Base-by-base conservation (phyloP, 2,797 vertebrate genomes). In the Artibeus lituratus region DNA sequence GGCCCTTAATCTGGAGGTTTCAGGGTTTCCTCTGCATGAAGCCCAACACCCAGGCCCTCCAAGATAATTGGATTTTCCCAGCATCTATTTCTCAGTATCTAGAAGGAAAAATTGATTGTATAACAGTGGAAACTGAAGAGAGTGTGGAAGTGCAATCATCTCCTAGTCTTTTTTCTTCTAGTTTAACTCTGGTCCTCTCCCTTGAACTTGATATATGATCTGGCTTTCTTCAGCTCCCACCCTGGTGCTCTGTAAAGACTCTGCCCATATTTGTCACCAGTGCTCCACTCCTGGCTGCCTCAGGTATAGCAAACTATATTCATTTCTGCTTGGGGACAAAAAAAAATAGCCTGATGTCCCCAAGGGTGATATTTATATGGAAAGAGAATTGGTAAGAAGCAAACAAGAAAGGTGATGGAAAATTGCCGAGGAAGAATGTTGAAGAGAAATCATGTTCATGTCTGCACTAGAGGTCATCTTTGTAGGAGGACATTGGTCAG, bases 41-140 rank as follows among this genome's bases (percentile, higher is more conserved):
- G 49, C 21, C 47, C 29, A 39, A 53, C 44, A 16, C 69, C 44
- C 37, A 47, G 6, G 10, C 2, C n/a, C 44, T 91, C 29, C 19
- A 91, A 84, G 15, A 7, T 78, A 74, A 73, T 51, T 95, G 59
- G 72, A 82, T 91, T 93, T 94, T 47, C 47, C 85, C 72, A 51
- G 70, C 5, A 12, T 69, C 82, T 89, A 29, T n/a, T 37, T 32
- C 69, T n/a, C n/a, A n/a, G n/a, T n/a, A n/a, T n/a, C n/a, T 51
- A 35, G 35, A 94, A 96, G 37, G 11, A 81, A 91, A 89, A 65
- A 87, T 21, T 91, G 32, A 78, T 69, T n/a, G 39, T 29, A n/a
- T 51, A 16, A 19, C 24, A 87, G 37, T 81, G 21, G 84, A 87
- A 96, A 86, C 2, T 62, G 92, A 87, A 94, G 47, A 70, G 29